phyloP scores from a whole-genome alignment of 1,140 invertebrate genomes.

The Achatina immaculata region DNA sequence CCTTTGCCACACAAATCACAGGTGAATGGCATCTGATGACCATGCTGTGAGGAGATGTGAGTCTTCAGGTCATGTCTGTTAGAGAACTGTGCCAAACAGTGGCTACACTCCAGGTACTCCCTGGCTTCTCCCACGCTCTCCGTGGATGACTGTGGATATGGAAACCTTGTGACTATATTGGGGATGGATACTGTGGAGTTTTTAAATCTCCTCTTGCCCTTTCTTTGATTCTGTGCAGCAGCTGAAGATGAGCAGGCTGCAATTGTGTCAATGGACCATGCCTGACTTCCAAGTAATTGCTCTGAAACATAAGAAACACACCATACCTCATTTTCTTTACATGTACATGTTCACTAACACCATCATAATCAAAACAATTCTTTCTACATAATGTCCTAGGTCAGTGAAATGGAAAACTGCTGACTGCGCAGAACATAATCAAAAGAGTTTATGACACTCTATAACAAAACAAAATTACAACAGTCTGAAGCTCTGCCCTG shows the following conservation, averaged over 20 bases:
- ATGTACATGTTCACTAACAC: no score
- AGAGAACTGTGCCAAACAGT: neutral
- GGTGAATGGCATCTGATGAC: slow-evolving; percentile 23
- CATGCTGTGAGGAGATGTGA: slow-evolving; percentile 18
- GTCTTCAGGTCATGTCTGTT: slow-evolving; percentile 20
- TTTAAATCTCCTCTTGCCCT: neutral
- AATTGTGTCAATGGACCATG: neutral
- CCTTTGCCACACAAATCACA: slow-evolving; percentile 11
- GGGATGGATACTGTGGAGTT: neutral
- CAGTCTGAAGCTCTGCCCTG: no score
- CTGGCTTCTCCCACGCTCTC: neutral
- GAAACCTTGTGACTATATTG: neutral
- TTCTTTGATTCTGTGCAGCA: neutral
- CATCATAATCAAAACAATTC: no score
- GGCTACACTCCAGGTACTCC: neutral
- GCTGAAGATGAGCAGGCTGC: neutral
- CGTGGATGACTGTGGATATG: neutral
- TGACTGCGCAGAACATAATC: no score
- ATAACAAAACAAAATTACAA: no score
- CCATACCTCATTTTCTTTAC: neutral
- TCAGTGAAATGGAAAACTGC: no score
- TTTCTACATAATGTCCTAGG: no score
- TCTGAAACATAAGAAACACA: slow-evolving; percentile 11
- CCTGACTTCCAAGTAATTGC: slow-evolving; percentile 2
- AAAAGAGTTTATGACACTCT: no score